phyloP scores from a whole-genome alignment of 2,888 invertebrate genomes.

The Hirtodrosophila alboralis region DNA sequence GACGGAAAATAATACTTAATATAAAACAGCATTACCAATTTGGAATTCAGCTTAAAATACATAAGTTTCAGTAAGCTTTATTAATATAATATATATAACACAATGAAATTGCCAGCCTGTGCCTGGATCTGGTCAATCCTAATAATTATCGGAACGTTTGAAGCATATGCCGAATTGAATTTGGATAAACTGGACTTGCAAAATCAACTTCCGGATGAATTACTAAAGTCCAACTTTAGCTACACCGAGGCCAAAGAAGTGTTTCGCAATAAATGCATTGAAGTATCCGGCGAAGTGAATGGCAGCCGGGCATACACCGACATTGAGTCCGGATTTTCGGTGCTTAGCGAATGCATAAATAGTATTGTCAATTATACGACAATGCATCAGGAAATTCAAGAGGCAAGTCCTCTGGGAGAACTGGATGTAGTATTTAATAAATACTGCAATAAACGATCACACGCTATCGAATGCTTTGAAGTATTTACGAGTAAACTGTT shows the following conservation, averaged over 20 bases:
- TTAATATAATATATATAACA: constrained; percentile 26
- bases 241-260: constrained; percentile 85
- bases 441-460: constrained; percentile 87
- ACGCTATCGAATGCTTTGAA: constrained; percentile 86
- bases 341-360: constrained; percentile 86
- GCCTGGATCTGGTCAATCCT: constrained; percentile 25
- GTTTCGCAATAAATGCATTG: constrained; percentile 88
- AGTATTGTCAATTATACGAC: constrained; percentile 86
- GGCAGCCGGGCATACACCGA: constrained; percentile 85
- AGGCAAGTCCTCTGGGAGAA: constrained; percentile 88
- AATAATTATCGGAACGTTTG: constrained; percentile 12
- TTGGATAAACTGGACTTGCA: constrained; percentile 66
- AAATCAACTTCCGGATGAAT: constrained; percentile 71
- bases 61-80: constrained; percentile 12
- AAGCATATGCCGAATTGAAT: constrained; percentile 41
- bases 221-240: constrained; percentile 73
- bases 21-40: background rate
- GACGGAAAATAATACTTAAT: constrained; percentile 17
- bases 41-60: constrained; percentile 10
- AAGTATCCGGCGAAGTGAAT: constrained; percentile 86
- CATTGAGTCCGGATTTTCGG: constrained; percentile 84
- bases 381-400: constrained; percentile 88
- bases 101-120: constrained; percentile 33
- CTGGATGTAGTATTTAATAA: constrained; percentile 89
- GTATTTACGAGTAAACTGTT: constrained; percentile 86